Conservation (phyloP, 2,797 vertebrate genomes). For the Leontopithecus rosalia region DNA sequence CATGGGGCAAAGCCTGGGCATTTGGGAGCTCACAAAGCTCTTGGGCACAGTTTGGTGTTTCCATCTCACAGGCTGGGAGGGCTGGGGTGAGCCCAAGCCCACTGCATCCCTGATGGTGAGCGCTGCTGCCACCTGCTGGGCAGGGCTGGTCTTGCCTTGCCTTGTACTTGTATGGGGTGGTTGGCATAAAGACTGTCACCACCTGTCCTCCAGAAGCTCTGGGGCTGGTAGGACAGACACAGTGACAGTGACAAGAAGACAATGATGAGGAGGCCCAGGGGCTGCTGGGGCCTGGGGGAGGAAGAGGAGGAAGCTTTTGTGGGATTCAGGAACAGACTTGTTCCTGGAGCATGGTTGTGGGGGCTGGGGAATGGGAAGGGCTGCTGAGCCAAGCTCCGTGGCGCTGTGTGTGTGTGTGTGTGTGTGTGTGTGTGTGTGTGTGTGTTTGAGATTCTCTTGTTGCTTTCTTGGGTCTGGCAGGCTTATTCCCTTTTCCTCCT, state of each 20-base stretch:
- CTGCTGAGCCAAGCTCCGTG: neutral
- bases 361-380: neutral
- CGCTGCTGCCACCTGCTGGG: slow-evolving; percentile 68
- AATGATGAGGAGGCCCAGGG: neutral
- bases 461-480: neutral
- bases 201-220: neutral
- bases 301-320: neutral
- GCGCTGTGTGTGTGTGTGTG: too few relatives aligned
- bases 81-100: neutral
- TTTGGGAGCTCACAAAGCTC: neutral
- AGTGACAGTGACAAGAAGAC: neutral
- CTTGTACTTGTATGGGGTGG: neutral
- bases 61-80: accelerated
- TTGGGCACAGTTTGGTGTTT: neutral
- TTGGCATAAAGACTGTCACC: neutral
- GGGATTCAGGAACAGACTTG: neutral
- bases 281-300: neutral
- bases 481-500: neutral
- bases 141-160: neutral
- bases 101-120: neutral
- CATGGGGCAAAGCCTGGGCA: neutral
- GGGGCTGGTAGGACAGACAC: neutral
- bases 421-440: accelerated
- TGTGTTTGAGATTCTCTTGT: neutral
- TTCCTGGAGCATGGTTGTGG: too few relatives aligned